Evolutionary conservation across 1,140 invertebrate genomes (phyloP).

Genomic region (Listronotus bonariensis): DNA sequence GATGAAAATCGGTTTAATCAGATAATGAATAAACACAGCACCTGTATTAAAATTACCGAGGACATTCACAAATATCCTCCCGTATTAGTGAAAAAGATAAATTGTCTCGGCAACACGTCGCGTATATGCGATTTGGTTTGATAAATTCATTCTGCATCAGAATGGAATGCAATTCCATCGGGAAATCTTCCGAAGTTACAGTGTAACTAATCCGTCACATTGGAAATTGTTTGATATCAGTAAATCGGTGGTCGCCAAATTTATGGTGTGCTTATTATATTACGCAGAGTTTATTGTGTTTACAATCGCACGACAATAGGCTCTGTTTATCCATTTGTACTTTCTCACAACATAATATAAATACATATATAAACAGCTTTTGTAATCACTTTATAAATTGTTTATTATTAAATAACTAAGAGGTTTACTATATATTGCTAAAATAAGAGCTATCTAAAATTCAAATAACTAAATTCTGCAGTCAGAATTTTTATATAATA

Average conservation of each 20-base stretch:
- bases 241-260: conserved; percentile 42
- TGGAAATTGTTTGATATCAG: conserved; percentile 46
- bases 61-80: conserved; percentile 12
- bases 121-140: conserved; percentile 20
- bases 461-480: too few species aligned
- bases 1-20: conserved; percentile 13
- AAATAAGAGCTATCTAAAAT: too few species aligned
- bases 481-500: too few species aligned
- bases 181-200: conserved; percentile 45
- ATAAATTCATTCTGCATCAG: conserved; percentile 35
- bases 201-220: conserved; percentile 38
- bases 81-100: conserved; percentile 18
- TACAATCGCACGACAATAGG: too few species aligned
- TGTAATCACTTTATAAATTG: too few species aligned
- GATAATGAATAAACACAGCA: conserved; percentile 17
- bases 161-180: conserved; percentile 43
- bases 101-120: conserved; percentile 3
- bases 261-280: conserved; percentile 44
- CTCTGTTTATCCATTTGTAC: too few species aligned
- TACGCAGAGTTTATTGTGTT: conserved; percentile 33
- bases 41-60: conserved; percentile 15
- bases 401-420: too few species aligned
- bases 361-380: neutral
- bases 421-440: too few species aligned
- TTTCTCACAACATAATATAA: conserved; percentile 9